Percentiles rank a stretch among this genome's conserved stretches.
phyloP scores from a whole-genome alignment of 2,888 invertebrate species.

The Empis stercorea region DNA sequence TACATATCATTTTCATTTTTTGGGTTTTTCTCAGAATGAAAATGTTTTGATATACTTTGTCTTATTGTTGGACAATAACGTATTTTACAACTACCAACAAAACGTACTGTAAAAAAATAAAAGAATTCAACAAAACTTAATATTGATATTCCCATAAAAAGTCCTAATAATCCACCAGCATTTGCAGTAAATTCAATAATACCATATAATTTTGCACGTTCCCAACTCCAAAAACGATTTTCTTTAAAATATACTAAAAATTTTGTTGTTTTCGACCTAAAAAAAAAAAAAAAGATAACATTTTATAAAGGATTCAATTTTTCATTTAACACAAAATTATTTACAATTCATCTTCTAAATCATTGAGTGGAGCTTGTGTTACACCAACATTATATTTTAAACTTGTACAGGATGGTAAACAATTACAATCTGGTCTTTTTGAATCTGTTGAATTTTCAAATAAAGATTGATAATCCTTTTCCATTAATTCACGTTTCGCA shows the following conservation, averaged over 20 bases:
- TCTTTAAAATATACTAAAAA: not conserved
- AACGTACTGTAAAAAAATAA: slow-evolving; percentile 33
- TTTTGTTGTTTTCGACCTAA: not conserved
- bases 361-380: slow-evolving; percentile 2
- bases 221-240: slow-evolving; percentile 46
- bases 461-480: not conserved
- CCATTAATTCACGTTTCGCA: slow-evolving; percentile 2
- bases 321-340: not conserved
- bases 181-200: slow-evolving; percentile 47
- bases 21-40: too few relatives aligned
- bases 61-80: not conserved
- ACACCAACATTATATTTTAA: slow-evolving; percentile 2
- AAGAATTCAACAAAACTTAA: slow-evolving; percentile 31
- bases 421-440: slow-evolving; percentile 1
- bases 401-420: slow-evolving; percentile 1
- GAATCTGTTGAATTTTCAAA: not conserved
- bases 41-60: too few relatives aligned
- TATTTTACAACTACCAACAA: slow-evolving; percentile 26
- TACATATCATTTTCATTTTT: too few relatives aligned
- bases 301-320: not conserved
- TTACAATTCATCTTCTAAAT: not conserved
- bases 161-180: slow-evolving; percentile 44
- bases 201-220: slow-evolving; percentile 46
- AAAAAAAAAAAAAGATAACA: not conserved
- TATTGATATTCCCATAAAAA: slow-evolving; percentile 14